These are phyloP conservation scores for Muscidifurax raptorellus DNA, from an alignment of 1,140 invertebrate genomes.

Conservation along the genomic window DNA sequence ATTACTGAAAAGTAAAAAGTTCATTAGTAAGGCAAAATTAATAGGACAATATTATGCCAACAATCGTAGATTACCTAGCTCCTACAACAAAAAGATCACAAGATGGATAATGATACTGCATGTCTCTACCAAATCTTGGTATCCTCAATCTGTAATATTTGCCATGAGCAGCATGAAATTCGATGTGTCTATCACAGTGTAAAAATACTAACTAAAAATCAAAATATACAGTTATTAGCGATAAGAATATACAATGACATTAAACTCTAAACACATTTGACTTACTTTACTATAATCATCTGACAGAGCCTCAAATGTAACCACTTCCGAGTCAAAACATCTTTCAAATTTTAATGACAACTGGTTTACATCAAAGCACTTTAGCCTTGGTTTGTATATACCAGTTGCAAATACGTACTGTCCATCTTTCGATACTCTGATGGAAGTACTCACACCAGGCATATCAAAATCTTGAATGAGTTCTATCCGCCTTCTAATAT, in stretches of 20 bases:
- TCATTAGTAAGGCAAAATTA: conserved; percentile 27
- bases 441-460: conserved; percentile 92
- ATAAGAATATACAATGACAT: conserved; percentile 39
- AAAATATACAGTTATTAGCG: conserved; percentile 26
- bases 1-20: conserved; percentile 76
- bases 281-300: conserved; percentile 93
- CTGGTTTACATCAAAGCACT: conserved; percentile 97
- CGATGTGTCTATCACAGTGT: conserved; percentile 92
- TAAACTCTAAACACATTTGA: conserved; percentile 34
- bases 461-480: conserved; percentile 99
- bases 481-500: conserved; percentile 92
- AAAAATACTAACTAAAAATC: conserved; percentile 84
- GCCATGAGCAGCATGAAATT: conserved; percentile 96
- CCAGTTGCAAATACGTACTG: conserved; percentile 95
- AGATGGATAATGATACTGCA: conserved; percentile 91
- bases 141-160: conserved; percentile 93
- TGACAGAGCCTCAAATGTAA: conserved; percentile 90
- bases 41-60: background rate
- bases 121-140: conserved; percentile 96
- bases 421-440: conserved; percentile 93
- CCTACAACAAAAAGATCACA: conserved; percentile 97
- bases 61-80: conserved; percentile 76
- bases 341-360: conserved; percentile 98
- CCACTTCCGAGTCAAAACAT: conserved; percentile 97
- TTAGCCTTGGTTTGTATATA: conserved; percentile 96